Percentiles rank a stretch among this genome's conserved stretches.
Evolutionary conservation across 2,888 invertebrate genomes (phyloP).

Genomic region (Xylocampa areola): DNA sequence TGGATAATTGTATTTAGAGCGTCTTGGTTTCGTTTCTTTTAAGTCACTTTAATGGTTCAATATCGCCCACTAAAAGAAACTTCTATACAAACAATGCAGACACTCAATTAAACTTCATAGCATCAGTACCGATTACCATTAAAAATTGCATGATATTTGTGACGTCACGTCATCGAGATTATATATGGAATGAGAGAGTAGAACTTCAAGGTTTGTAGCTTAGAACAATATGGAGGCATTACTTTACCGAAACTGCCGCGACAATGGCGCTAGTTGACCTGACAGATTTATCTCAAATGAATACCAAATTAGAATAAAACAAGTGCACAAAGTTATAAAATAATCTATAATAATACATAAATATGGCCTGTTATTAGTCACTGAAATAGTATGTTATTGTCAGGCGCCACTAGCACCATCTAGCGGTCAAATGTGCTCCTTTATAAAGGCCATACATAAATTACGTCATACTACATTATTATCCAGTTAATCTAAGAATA

Average conservation of each 20-base stretch:
- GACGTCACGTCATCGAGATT: conserved; percentile 40
- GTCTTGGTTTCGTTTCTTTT: too few species aligned
- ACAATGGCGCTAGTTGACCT: conserved; percentile 49
- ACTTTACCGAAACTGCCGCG: conserved; percentile 33
- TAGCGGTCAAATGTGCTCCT: conserved; percentile 43
- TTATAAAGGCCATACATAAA: conserved; percentile 3
- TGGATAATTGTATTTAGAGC: too few species aligned
- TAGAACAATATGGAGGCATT: conserved; percentile 48
- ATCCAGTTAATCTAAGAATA: too few species aligned
- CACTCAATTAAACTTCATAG: too few species aligned
- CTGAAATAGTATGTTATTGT: background rate
- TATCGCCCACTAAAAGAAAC: too few species aligned
- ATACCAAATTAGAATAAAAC: conserved; percentile 43
- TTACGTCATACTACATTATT: conserved; percentile 24
- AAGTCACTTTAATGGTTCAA: too few species aligned
- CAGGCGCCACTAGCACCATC: conserved; percentile 41
- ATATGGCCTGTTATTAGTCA: background rate
- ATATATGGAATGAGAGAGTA: conserved; percentile 23
- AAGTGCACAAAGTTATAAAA: conserved; percentile 40
- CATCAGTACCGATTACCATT: conserved; percentile 18
- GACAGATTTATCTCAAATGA: conserved; percentile 31
- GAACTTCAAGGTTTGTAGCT: conserved; percentile 43
- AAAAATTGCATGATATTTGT: conserved; percentile 7
- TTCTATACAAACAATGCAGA: background rate
- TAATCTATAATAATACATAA: background rate